Base-by-base conservation (phyloP, 2,888 invertebrate species). In the Lordiphosa andalusiaca region DNA sequence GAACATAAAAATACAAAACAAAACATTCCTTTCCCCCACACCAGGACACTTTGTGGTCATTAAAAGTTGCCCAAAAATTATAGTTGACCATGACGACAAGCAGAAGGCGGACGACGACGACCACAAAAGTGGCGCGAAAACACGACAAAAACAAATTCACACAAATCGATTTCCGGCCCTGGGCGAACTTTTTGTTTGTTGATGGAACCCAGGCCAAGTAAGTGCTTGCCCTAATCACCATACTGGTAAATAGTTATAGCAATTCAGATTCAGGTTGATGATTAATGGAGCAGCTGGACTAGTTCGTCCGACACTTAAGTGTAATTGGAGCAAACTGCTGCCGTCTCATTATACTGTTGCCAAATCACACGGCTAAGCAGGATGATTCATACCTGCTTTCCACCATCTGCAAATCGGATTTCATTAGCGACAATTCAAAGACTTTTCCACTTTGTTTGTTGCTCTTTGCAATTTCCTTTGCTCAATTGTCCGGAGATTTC, bases 61-160 rank as follows among this genome's bases (percentile, higher is more conserved):
- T 77, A 77, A 77, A 75, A 83, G 77, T 83, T 75, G 62, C 23
- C 23, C 76, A 38, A 82, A 82, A 82, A 77, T 83, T 83, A 77
- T 77, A 83, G 80, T 83, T 75, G 83, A 82, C 76, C 83, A 78
- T 41, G 58, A 48, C 6, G 30, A 42, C 16, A 10, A 35, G 12
- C 23, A 21, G 47, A 35, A n/a, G 25, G 38, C 3, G 33, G 44
- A 9, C 33, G 39, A 16, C 10, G 16, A 2, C 2, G 36, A 36
- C 23, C 23, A 23, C 23, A n/a, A 41, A 69, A 73, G 71, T 65
- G 57, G 52, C 61, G 69, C 66, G 69, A 69, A 73, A 73, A 77
- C 74, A 42, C 42, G 30, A 42, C 66, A 76, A 62, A 23, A 84
- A 81, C 84, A 80, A 84, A 83, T 81, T 84, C 71, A 70, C 73